Percentiles rank a stretch among this genome's conserved stretches.
phyloP scores from a whole-genome alignment of 2,888 invertebrate genomes.

The Linnaemya vulpina region DNA sequence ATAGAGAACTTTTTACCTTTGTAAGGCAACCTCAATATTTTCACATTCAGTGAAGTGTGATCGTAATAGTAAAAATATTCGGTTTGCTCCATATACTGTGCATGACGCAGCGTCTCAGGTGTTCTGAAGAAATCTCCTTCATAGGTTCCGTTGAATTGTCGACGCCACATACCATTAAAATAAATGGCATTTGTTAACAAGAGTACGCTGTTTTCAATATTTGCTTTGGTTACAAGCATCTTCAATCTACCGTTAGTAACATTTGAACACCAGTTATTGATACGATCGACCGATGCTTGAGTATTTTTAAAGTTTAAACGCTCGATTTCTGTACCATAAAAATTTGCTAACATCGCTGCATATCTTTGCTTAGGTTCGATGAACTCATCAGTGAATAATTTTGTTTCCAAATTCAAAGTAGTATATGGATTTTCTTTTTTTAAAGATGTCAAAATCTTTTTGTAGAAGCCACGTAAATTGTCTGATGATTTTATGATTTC shows the following conservation, averaged over 20 bases:
- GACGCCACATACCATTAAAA: slow-evolving; percentile 91
- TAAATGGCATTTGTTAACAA: slow-evolving; percentile 90
- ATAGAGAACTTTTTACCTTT: slow-evolving; percentile 89
- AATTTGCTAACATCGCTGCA: slow-evolving; percentile 85
- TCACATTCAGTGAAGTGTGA: slow-evolving; percentile 86
- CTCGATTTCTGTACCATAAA: slow-evolving; percentile 87
- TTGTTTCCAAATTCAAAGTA: slow-evolving; percentile 78
- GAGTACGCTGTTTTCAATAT: slow-evolving; percentile 85
- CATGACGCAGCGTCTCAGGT: slow-evolving; percentile 83
- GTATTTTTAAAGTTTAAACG: slow-evolving; percentile 86
- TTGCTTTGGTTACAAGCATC: slow-evolving; percentile 86
- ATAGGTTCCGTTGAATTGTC: slow-evolving; percentile 85
- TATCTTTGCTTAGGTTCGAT: slow-evolving; percentile 86
- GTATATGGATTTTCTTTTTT: slow-evolving; percentile 78
- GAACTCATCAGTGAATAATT: slow-evolving; percentile 78
- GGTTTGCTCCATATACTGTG: slow-evolving; percentile 88
- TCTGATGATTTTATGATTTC: slow-evolving; percentile 77
- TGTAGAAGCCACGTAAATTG: slow-evolving; percentile 80
- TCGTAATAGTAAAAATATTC: slow-evolving; percentile 88
- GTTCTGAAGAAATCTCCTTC: slow-evolving; percentile 86
- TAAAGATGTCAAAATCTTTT: slow-evolving; percentile 78
- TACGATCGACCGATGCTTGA: slow-evolving; percentile 84
- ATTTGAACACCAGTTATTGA: slow-evolving; percentile 92
- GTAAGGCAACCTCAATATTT: slow-evolving; percentile 89
- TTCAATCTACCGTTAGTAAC: slow-evolving; percentile 89